Evolutionary conservation across 1,140 invertebrate species (phyloP), one percentile per base, ranked within the genome.

Genomic region (Pseudomyrmex pallidus): DNA sequence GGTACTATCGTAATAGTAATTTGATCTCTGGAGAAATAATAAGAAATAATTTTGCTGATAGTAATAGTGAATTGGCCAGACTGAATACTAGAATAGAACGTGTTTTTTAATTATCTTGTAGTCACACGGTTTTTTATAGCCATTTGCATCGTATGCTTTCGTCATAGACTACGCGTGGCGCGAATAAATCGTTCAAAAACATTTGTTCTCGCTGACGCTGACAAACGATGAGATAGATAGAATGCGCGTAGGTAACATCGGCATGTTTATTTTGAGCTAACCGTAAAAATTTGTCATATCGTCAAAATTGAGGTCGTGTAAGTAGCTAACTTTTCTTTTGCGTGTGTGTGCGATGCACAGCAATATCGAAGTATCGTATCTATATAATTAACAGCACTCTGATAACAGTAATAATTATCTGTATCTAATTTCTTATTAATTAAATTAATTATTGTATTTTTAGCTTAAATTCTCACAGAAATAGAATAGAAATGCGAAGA

Each of bases 311-410:
- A 25, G 25, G 25, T n/a, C n/a, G n/a, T 25, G 25, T 25, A 25
- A 22, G 20, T 22, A 22, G 20, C 20, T 22, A 22, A 22, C 20
- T 22, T 22, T 22, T 22, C 20, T 22, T 25, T 25, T 35, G 35
- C 35, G 5, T 35, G 35, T 25, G 25, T 25, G 25, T 35, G 5
- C 35, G 5, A 35, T 46, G 57, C 10, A 17, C 4, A 5, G 61
- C 54, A 59, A 46, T 83, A 25, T 74, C 83, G 87, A 87, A 85
- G 86, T 87, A 87, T 74, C 13, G 2, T 22, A 20, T 20, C 64
- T 78, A 15, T 48, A 22, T 44, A 20, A 2, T 57, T 59, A 82
- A 82, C 74, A 25, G 9, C 25, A 8, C n/a, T 10, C 13, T 25
- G 52, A 73, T 74, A 22, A 68, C 46, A 56, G 22, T 46, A 48